Evolutionary conservation across 2,797 vertebrate species (phyloP).

Genomic region (Picus viridis): DNA sequence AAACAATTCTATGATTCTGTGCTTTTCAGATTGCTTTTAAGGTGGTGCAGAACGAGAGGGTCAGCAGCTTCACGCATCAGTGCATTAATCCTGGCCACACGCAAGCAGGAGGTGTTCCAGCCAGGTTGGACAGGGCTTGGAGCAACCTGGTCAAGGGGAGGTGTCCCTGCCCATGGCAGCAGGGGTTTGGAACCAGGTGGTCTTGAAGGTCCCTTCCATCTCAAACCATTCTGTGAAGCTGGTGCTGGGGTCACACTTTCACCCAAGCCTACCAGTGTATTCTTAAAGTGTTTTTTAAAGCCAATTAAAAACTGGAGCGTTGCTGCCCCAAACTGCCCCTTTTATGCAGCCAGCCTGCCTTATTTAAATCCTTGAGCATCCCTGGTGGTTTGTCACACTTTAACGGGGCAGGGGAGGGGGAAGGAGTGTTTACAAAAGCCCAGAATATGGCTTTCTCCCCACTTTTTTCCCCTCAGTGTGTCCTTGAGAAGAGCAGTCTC

Average conservation of each 20-base stretch:
- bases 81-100: too few species aligned
- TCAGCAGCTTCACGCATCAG: accelerated
- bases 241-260: accelerated
- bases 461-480: accelerated
- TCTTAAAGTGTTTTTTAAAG: too few species aligned
- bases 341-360: neutral
- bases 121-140: neutral
- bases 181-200: neutral
- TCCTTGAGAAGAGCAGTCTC: neutral
- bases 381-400: neutral
- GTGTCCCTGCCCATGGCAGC: neutral
- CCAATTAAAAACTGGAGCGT: neutral
- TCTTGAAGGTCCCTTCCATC: neutral
- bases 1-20: too few species aligned
- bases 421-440: neutral
- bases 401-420: too few species aligned
- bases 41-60: neutral
- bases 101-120: neutral
- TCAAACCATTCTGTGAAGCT: too few species aligned
- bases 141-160: neutral
- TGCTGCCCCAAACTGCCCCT: neutral
- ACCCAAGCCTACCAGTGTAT: accelerated
- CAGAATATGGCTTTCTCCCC: too few species aligned
- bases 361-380: neutral
- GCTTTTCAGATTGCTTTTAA: too few species aligned